Percentiles rank a stretch among this genome's conserved stretches.
Evolutionary conservation across 2,113 vertebrate genomes (phyloP).

Genomic region (Trachemys scripta): DNA sequence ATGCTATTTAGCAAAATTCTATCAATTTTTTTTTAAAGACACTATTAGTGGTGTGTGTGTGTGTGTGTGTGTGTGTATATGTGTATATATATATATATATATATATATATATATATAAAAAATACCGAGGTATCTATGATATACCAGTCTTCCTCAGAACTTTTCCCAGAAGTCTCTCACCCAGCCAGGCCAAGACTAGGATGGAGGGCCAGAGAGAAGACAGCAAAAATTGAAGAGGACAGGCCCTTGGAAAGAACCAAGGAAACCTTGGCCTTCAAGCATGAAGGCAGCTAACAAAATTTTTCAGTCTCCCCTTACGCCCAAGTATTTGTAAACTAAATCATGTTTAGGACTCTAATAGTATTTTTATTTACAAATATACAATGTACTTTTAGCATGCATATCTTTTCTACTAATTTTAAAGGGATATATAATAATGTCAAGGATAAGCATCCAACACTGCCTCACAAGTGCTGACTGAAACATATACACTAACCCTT

Average conservation of each 20-base stretch:
- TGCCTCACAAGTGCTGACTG: not conserved
- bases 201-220: not conserved
- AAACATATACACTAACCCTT: not conserved
- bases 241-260: not conserved
- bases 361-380: slow-evolving; percentile 42
- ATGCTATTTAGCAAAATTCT: not conserved
- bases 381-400: slow-evolving; percentile 15
- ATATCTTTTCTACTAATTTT: slow-evolving; percentile 24
- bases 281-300: not conserved
- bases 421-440: not conserved
- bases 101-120: too few species aligned
- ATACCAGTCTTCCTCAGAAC: not conserved
- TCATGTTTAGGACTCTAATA: slow-evolving; percentile 30
- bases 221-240: not conserved
- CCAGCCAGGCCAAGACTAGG: fast-evolving
- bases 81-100: too few species aligned
- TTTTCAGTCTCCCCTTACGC: not conserved
- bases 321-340: slow-evolving; percentile 16
- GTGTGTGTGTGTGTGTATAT: too few species aligned
- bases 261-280: not conserved
- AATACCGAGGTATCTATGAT: not conserved
- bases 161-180: not conserved
- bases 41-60: not conserved
- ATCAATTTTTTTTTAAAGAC: not conserved
- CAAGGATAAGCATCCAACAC: not conserved